phyloP scores from a whole-genome alignment of 2,888 invertebrate genomes.

The Synergus laeviventris region DNA sequence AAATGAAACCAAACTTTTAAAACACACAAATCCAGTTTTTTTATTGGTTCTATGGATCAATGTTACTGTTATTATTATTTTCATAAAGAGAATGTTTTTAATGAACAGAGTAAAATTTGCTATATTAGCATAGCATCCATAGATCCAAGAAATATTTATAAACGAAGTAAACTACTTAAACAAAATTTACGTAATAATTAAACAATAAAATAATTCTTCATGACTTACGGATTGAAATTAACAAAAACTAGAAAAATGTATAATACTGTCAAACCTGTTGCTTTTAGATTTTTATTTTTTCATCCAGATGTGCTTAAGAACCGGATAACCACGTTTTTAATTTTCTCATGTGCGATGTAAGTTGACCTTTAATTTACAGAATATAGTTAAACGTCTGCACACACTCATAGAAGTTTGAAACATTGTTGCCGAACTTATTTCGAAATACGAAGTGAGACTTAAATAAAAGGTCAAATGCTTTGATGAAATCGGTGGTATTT shows the following conservation, averaged over 20 bases:
- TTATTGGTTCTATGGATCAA: background rate
- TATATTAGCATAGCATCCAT: background rate
- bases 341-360: background rate
- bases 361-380: background rate
- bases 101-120: background rate
- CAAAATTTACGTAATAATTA: background rate
- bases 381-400: background rate
- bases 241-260: background rate
- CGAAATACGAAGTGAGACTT: background rate
- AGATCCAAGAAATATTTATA: background rate
- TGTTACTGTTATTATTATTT: background rate
- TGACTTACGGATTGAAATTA: background rate
- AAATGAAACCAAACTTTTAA: background rate
- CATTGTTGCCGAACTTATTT: background rate
- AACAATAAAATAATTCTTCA: background rate
- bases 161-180: background rate
- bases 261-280: background rate
- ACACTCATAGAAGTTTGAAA: background rate
- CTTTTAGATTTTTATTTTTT: background rate
- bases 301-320: background rate
- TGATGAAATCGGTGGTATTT: background rate
- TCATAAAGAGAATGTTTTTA: background rate
- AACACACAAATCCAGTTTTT: background rate
- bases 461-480: background rate
- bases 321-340: background rate